phyloP scores from a whole-genome alignment of 2,113 vertebrate species.

The Chunga burmeisteri region DNA sequence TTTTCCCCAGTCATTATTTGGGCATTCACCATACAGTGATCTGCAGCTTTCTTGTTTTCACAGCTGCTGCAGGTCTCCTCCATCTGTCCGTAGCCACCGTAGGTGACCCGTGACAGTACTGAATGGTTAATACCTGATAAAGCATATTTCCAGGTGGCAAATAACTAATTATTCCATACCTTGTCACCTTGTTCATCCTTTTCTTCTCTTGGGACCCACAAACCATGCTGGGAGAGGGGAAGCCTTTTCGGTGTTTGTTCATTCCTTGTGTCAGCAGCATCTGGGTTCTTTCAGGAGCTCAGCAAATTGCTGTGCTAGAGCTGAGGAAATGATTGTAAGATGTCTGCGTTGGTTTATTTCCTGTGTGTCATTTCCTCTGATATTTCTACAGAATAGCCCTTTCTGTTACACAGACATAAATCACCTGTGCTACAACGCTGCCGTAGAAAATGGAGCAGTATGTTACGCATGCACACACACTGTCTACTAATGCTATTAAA shows the following conservation, averaged over 20 bases:
- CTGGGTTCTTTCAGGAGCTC: slow-evolving; percentile 55
- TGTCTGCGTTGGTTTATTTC: slow-evolving; percentile 49
- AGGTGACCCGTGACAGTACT: not conserved
- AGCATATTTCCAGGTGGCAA: not conserved
- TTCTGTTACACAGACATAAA: slow-evolving; percentile 33
- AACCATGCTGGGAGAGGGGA: not conserved
- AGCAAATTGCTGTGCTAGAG: not conserved
- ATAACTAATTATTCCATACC: not conserved
- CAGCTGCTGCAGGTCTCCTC: not conserved
- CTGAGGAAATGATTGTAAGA: slow-evolving; percentile 50
- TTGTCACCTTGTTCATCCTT: not conserved
- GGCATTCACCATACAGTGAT: not conserved
- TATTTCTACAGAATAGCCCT: slow-evolving; percentile 50
- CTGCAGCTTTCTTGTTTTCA: slow-evolving; percentile 9
- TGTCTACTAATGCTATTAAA: slow-evolving; percentile 24
- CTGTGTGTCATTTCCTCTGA: slow-evolving; percentile 57
- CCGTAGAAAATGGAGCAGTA: slow-evolving; percentile 19
- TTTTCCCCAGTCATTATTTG: not conserved
- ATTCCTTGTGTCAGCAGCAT: not conserved
- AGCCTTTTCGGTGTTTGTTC: not conserved
- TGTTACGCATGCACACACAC: fast-evolving
- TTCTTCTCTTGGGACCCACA: not conserved
- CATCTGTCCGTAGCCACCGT: not conserved
- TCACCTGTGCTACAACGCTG: not conserved
- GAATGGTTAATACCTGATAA: not conserved